These are phyloP conservation scores for Acromyrmex echinatior DNA, from an alignment of 1,140 invertebrate genomes.

Conservation along the genomic window DNA sequence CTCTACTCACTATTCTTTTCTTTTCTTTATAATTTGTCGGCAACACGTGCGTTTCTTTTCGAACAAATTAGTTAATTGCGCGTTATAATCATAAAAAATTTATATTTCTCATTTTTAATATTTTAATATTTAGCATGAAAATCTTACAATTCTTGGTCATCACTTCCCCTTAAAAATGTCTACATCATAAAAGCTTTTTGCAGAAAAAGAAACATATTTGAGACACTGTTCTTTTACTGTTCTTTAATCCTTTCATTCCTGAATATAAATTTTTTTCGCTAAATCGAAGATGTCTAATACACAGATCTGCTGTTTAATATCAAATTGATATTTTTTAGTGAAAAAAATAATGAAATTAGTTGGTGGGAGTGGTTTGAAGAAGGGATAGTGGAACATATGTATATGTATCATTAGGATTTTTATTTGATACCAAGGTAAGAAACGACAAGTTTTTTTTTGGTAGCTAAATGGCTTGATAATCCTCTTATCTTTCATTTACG, in stretches of 20 bases:
- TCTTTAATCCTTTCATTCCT: not conserved
- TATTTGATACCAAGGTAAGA: too few species aligned
- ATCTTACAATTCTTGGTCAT: not conserved
- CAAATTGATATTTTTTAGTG: too few species aligned
- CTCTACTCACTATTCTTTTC: not conserved
- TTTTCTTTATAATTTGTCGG: not conserved
- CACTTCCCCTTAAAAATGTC: not conserved
- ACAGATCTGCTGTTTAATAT: too few species aligned
- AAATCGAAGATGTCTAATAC: too few species aligned
- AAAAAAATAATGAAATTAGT: too few species aligned
- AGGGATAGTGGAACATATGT: too few species aligned
- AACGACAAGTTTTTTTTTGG: not conserved
- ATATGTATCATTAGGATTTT: too few species aligned
- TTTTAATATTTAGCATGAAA: constrained; percentile 6
- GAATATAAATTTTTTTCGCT: too few species aligned
- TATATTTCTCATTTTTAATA: not conserved
- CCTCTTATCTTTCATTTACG: not conserved
- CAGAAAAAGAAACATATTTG: not conserved
- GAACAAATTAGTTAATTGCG: not conserved
- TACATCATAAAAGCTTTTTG: not conserved
- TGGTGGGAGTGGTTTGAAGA: too few species aligned
- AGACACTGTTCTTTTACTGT: not conserved
- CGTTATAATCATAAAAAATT: not conserved
- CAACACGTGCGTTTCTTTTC: not conserved
- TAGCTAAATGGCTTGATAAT: not conserved